Evolutionary conservation across 2,113 vertebrate species (phyloP).

Genomic region (Glareola pratincola): DNA sequence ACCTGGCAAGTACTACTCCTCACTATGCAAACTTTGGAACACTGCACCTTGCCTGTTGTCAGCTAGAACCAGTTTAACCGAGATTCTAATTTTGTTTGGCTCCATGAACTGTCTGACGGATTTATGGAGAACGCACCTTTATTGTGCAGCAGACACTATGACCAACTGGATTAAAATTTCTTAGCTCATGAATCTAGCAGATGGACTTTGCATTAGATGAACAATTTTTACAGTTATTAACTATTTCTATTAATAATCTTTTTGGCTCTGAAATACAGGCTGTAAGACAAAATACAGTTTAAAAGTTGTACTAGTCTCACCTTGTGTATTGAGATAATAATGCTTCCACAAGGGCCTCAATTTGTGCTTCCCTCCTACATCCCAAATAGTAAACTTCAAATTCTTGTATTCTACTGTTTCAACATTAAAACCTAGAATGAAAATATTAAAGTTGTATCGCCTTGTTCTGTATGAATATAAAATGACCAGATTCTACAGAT

Average conservation of each 20-base stretch:
- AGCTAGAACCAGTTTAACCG: neutral
- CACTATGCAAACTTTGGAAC: neutral
- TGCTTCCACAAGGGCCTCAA: conserved; percentile 97
- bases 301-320: conserved; percentile 65
- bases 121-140: neutral
- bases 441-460: conserved; percentile 19
- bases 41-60: neutral
- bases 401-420: conserved; percentile 99
- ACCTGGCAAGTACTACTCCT: conserved; percentile 6
- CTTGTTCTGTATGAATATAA: neutral
- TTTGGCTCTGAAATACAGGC: neutral
- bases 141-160: neutral
- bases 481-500: neutral
- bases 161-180: neutral
- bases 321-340: conserved; percentile 99
- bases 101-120: neutral
- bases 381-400: conserved; percentile 99
- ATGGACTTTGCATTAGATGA: neutral
- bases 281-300: neutral
- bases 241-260: neutral
- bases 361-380: conserved; percentile 97
- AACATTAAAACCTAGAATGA: conserved; percentile 89
- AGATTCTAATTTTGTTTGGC: conserved; percentile 22
- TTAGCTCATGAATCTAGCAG: neutral
- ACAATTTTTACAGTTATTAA: neutral